Evolutionary conservation across 2,888 invertebrate genomes (phyloP).

Genomic region (Galerucella calmariensis): DNA sequence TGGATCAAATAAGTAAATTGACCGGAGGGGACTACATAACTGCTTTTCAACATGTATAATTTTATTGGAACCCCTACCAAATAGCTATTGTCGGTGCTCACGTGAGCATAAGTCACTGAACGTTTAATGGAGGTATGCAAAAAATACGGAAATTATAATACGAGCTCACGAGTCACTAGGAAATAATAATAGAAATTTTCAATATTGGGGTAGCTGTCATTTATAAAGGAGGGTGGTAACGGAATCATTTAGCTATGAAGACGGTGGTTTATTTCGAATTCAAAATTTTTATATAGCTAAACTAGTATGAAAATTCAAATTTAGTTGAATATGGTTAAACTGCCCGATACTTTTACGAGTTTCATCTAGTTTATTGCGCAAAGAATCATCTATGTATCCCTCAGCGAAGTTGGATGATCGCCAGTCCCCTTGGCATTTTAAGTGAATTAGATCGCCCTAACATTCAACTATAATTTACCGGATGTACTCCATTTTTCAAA

Average conservation of each 20-base stretch:
- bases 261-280: background rate
- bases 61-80: slow-evolving; percentile 13
- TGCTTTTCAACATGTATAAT: slow-evolving; percentile 17
- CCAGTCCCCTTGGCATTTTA: too few species aligned
- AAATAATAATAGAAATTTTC: slow-evolving; percentile 2
- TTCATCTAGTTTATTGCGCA: too few species aligned
- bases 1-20: slow-evolving; percentile 9
- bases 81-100: slow-evolving; percentile 8
- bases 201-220: background rate
- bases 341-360: too few species aligned
- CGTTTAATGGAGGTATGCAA: background rate
- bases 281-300: too few species aligned
- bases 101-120: slow-evolving; percentile 10
- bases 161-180: background rate
- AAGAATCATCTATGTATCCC: too few species aligned
- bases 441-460: too few species aligned
- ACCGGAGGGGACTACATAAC: slow-evolving; percentile 12
- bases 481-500: too few species aligned
- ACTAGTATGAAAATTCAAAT: too few species aligned
- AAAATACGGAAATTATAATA: slow-evolving; percentile 1
- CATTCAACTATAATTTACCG: too few species aligned
- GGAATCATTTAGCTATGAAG: background rate
- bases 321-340: too few species aligned
- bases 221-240: background rate
- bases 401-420: too few species aligned